Evolutionary conservation across 2,113 vertebrate species (phyloP), one percentile per base, ranked within the genome.

Genomic region (Eulemur rufifrons): DNA sequence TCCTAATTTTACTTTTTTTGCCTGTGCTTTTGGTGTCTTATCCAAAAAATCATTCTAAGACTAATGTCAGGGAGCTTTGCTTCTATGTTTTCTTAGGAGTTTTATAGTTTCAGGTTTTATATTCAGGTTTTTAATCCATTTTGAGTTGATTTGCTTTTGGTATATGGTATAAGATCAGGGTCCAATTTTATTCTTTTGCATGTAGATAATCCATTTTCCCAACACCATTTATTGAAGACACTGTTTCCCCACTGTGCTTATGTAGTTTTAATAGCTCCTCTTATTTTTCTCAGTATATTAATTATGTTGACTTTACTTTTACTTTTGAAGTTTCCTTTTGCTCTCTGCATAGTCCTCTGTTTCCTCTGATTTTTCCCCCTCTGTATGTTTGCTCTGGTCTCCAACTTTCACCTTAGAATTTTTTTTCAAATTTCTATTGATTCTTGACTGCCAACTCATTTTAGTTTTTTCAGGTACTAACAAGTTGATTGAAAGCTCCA

Each of bases 241-340:
- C 18, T 34, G 32, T 34, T 74, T 78, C 47, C 74, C 74, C 4
- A 21, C 74, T 78, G 10, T 34, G 2, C 47, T 78, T 52, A 77
- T 52, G 34, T 29, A 76, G 61, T 91, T 88, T 91, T 88, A 92
- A 78, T 78, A 92, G 54, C 52, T 84, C 69, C n/a, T 89, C 42
- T 88, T 82, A 52, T 83, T 96, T 88, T 78, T 56, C 23, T 50
- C 18, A 63, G 52, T 8, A 56, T 96, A 39, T 94, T 91, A 86
- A 71, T 92, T 92, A 78, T 83, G 71, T 83, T 56, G 50, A 81
- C n/a, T 80, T 80, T 9, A 64, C 29, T 92, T 87, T 68, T 93
- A 47, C 73, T 85, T 95, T 92, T 66, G 45, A 92, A 66, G 71
- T 25, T 92, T 73, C 27, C 21, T 64, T 92, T 84, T 92, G 85